These are phyloP conservation scores for Diloba caeruleocephala DNA, from an alignment of 2,888 invertebrate genomes.

Conservation along the genomic window DNA sequence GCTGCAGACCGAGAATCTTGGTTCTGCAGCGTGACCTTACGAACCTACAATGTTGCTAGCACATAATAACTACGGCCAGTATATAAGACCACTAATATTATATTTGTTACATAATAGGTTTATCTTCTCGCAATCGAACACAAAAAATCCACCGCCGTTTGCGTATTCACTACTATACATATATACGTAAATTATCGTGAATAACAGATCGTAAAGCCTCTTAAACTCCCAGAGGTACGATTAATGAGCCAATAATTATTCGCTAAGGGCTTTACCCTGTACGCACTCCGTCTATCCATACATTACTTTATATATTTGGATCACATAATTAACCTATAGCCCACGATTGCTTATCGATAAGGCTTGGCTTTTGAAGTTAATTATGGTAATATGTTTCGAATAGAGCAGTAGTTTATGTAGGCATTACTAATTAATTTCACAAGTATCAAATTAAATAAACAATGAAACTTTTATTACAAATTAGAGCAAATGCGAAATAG, in stretches of 20 bases:
- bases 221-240: constrained; percentile 53
- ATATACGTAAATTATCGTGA: constrained; percentile 44
- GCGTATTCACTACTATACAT: not conserved
- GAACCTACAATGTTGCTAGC: no score
- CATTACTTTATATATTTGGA: constrained; percentile 3
- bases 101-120: not conserved
- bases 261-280: constrained; percentile 55
- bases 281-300: constrained; percentile 34
- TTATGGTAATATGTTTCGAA: not conserved
- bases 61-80: no score
- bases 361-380: not conserved
- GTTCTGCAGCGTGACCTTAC: no score
- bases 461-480: no score
- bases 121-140: constrained; percentile 18
- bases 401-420: no score
- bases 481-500: no score
- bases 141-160: constrained; percentile 10
- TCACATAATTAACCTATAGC: constrained; percentile 28
- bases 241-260: constrained; percentile 62
- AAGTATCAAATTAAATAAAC: no score
- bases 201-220: constrained; percentile 56
- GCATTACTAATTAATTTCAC: no score
- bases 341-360: constrained; percentile 14
- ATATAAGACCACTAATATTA: no score
- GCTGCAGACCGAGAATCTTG: no score